These are phyloP conservation scores for Drosophila fuyamai DNA, from an alignment of 1,140 invertebrate species.

Conservation along the genomic window DNA sequence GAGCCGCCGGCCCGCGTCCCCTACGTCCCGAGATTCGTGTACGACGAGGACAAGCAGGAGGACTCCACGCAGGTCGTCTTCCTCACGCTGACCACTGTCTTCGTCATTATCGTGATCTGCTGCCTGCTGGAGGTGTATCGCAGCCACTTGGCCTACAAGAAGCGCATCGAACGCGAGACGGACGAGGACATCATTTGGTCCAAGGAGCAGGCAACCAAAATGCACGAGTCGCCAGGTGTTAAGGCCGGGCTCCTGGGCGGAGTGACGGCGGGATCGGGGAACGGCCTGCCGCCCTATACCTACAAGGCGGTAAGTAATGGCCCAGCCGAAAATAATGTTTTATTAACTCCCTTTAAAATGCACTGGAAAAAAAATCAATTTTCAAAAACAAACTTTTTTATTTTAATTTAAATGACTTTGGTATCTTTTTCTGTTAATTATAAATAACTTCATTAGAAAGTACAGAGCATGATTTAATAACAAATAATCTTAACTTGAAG, in stretches of 20 bases:
- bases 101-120: slow-evolving; percentile 88
- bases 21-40: slow-evolving; percentile 90
- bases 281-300: slow-evolving; percentile 57
- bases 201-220: slow-evolving; percentile 88
- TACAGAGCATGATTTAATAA: too few relatives aligned
- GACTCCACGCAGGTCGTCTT: slow-evolving; percentile 91
- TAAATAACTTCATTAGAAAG: too few relatives aligned
- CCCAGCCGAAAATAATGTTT: slow-evolving; percentile 32
- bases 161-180: slow-evolving; percentile 88
- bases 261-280: slow-evolving; percentile 18
- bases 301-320: slow-evolving; percentile 83
- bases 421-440: too few relatives aligned
- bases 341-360: slow-evolving; percentile 15
- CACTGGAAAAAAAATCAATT: neutral
- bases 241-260: slow-evolving; percentile 44
- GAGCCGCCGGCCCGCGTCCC: slow-evolving; percentile 90
- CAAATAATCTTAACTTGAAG: too few relatives aligned
- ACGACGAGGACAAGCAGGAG: slow-evolving; percentile 89
- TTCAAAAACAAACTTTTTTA: too few relatives aligned
- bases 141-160: slow-evolving; percentile 88
- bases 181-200: slow-evolving; percentile 89
- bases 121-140: slow-evolving; percentile 88
- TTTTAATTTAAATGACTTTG: too few relatives aligned
- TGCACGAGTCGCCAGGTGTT: slow-evolving; percentile 86
- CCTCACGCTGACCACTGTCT: slow-evolving; percentile 89